Evolutionary conservation across 2,113 vertebrate genomes (phyloP).

Genomic region (Corythaeola cristata): DNA sequence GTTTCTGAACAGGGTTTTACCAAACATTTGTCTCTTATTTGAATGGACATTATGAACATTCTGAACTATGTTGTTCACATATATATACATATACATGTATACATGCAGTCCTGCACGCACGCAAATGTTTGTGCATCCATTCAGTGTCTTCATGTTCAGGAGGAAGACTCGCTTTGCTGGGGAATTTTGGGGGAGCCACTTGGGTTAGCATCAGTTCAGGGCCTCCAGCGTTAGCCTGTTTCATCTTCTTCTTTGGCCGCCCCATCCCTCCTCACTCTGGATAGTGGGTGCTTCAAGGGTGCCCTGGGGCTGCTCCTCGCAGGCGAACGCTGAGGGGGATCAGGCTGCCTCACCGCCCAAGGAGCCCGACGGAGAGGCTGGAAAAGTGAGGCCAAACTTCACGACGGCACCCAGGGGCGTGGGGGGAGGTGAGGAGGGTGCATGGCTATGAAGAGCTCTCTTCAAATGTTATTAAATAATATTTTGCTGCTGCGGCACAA

Average conservation of each 20-base stretch:
- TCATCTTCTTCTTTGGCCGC: background rate
- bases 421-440: background rate
- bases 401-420: accelerated
- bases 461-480: slow-evolving; percentile 55
- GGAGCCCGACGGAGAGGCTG: background rate
- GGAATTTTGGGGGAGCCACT: background rate
- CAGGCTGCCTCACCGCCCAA: accelerated
- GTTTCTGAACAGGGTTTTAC: background rate
- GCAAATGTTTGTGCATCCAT: background rate
- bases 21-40: slow-evolving; percentile 56
- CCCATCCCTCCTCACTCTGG: background rate
- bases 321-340: background rate
- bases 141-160: background rate
- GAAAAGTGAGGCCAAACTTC: background rate
- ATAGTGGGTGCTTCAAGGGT: background rate
- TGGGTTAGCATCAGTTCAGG: background rate
- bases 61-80: background rate
- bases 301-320: background rate
- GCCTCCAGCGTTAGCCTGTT: background rate
- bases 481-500: slow-evolving; percentile 49
- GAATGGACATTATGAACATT: slow-evolving; percentile 9
- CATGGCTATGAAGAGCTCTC: slow-evolving; percentile 1
- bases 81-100: too few species aligned
- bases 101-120: background rate
- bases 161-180: background rate